Evolutionary conservation across 2,888 invertebrate genomes (phyloP).

Genomic region (Agonopterix subpropinquella): DNA sequence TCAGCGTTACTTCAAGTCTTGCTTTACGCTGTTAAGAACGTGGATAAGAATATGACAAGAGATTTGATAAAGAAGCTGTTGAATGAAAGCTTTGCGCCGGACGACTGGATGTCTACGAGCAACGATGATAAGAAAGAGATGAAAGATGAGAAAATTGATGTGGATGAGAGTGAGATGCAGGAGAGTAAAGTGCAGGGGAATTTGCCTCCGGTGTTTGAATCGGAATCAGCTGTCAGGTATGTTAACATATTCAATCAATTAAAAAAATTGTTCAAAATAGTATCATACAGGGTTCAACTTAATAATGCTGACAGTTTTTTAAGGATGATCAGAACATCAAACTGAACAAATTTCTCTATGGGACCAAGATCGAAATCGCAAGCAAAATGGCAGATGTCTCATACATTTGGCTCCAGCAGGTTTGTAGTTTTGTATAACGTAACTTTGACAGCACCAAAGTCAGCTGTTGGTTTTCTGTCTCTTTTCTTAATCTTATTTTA

Average conservation of each 20-base stretch:
- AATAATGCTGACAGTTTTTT: no score
- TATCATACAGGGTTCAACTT: no score
- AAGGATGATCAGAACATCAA: no score
- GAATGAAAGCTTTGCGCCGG: constrained; percentile 77
- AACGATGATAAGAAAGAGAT: constrained; percentile 38
- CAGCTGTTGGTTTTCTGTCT: no score
- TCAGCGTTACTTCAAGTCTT: constrained; percentile 83
- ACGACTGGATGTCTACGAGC: constrained; percentile 41
- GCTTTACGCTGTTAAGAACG: constrained; percentile 76
- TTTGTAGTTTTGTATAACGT: no score
- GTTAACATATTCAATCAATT: constrained; percentile 6
- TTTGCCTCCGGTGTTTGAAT: constrained; percentile 79
- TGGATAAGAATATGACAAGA: constrained; percentile 72
- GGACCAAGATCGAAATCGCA: no score
- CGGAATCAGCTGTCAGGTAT: constrained; percentile 76
- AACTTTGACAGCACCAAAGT: no score
- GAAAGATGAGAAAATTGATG: constrained; percentile 28
- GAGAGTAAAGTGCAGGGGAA: constrained; percentile 11
- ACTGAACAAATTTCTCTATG: no score
- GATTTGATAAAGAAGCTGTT: constrained; percentile 77
- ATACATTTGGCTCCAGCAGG: no score
- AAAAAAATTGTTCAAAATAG: no score
- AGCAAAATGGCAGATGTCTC: no score
- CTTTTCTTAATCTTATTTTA: no score
- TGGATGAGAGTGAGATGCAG: constrained; percentile 17